Conservation (phyloP, 2,797 vertebrate species). For the Moxostoma hubbsi region DNA sequence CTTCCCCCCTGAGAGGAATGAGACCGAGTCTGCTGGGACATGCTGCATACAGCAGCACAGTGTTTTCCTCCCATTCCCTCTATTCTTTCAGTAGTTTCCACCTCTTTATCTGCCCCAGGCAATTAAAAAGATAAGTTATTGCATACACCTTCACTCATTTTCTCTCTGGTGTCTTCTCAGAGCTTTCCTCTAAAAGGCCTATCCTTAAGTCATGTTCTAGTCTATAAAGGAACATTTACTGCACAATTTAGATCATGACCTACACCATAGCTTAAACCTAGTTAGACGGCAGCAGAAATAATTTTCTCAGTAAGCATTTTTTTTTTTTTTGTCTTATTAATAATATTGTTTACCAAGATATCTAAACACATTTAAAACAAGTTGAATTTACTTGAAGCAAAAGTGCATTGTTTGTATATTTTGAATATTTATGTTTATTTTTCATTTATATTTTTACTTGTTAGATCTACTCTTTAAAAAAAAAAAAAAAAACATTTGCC, state of each 20-base stretch:
- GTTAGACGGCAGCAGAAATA: too few relatives aligned
- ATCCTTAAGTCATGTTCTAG: neutral
- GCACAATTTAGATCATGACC: neutral
- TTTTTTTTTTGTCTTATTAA: too few relatives aligned
- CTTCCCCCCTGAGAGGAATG: constrained; percentile 66
- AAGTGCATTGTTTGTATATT: too few relatives aligned
- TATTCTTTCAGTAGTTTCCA: constrained; percentile 59
- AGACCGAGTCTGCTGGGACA: constrained; percentile 85
- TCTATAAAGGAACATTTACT: neutral
- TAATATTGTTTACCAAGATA: too few relatives aligned
- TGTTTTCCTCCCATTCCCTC: constrained; percentile 78
- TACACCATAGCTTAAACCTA: neutral
- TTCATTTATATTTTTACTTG: too few relatives aligned
- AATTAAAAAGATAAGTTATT: constrained; percentile 81
- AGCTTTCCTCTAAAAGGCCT: constrained; percentile 41
- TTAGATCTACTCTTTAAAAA: too few relatives aligned
- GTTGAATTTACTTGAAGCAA: too few relatives aligned
- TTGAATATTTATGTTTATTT: too few relatives aligned
- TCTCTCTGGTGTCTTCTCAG: constrained; percentile 65
- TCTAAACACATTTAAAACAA: too few relatives aligned
- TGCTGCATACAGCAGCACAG: constrained; percentile 78
- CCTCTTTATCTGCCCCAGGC: constrained; percentile 82
- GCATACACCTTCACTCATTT: constrained; percentile 80
- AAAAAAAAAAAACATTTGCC: too few relatives aligned
- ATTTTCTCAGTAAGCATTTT: too few relatives aligned